A percentile compares a stretch with the other conserved stretches of the same genome.
phyloP scores from a whole-genome alignment of 30 jellyfish, hydroid and myxozoan genomes.

The Pseudorhiza aurosa region DNA sequence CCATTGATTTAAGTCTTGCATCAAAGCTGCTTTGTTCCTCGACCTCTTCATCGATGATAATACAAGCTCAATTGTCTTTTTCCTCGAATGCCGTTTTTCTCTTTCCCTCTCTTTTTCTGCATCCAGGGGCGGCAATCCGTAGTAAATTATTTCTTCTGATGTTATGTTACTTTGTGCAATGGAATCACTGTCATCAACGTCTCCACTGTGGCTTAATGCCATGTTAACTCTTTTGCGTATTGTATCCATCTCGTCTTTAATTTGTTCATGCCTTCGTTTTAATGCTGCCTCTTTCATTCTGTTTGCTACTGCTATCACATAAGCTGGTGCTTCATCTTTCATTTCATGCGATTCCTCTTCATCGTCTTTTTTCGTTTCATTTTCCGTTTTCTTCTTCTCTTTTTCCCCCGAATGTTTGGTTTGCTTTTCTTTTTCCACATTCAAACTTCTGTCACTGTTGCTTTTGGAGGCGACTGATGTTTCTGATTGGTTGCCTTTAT shows the following conservation, averaged over 20 bases:
- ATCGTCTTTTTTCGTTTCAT: background rate
- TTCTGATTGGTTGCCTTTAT: background rate
- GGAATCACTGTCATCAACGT: slow-evolving; percentile 15
- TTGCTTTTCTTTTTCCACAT: background rate
- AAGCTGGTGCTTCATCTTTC: slow-evolving; percentile 30
- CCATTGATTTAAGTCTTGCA: slow-evolving; percentile 63
- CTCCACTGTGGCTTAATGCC: slow-evolving; percentile 61
- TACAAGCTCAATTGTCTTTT: slow-evolving; percentile 27
- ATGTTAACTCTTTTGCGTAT: slow-evolving; percentile 54
- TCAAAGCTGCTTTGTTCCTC: slow-evolving; percentile 27
- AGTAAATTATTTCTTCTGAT: slow-evolving; percentile 24
- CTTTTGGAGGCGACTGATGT: slow-evolving; percentile 1
- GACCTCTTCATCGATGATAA: slow-evolving; percentile 28
- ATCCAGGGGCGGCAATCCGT: slow-evolving; percentile 35
- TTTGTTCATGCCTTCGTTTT: slow-evolving; percentile 36
- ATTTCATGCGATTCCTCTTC: background rate
- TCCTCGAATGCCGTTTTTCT: slow-evolving; percentile 55
- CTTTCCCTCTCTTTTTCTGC: slow-evolving; percentile 66
- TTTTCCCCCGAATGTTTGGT: background rate
- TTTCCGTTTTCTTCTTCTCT: background rate
- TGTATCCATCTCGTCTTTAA: slow-evolving; percentile 54
- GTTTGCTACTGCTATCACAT: slow-evolving; percentile 64
- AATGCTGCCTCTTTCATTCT: slow-evolving; percentile 59
- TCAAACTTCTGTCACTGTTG: background rate
- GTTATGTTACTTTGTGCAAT: background rate